Evolutionary conservation across 2,888 invertebrate genomes (phyloP).

Genomic region (Sesamia inferens): DNA sequence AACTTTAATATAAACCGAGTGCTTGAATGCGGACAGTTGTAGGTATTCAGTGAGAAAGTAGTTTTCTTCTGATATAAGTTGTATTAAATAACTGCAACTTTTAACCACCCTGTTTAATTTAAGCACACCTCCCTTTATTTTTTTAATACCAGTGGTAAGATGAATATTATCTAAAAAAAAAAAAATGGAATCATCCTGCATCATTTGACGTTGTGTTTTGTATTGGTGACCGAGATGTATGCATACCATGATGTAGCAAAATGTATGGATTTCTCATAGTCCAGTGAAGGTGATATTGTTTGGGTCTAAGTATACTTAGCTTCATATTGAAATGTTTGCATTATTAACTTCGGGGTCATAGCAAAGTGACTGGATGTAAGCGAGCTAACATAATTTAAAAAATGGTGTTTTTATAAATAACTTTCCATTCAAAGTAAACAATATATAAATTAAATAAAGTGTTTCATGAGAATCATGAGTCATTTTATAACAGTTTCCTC

Average conservation of each 20-base stretch:
- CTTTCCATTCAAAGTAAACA: conserved; percentile 31
- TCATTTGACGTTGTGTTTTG: not conserved
- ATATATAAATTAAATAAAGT: not conserved
- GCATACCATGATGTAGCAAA: too few relatives aligned
- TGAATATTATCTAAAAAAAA: not conserved
- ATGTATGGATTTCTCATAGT: conserved; percentile 1
- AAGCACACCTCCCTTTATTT: not conserved
- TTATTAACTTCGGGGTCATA: conserved; percentile 33
- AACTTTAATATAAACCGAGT: not conserved
- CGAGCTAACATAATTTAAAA: conserved; percentile 9
- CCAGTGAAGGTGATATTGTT: conserved; percentile 16
- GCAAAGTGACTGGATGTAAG: conserved; percentile 28
- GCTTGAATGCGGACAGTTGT: not conserved
- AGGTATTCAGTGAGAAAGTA: not conserved
- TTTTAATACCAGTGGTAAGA: not conserved
- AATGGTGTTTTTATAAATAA: conserved; percentile 10
- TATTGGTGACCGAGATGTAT: conserved; percentile 13
- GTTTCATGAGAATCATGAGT: conserved; percentile 15
- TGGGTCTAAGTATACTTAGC: conserved; percentile 12
- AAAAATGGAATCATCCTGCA: not conserved
- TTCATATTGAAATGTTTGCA: conserved; percentile 22
- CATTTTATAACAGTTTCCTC: conserved; percentile 25
- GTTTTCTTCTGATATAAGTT: not conserved
- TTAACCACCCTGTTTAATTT: not conserved
- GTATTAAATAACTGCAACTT: conserved; percentile 1